Conservation (phyloP, 1,140 invertebrate species). For the Drosophila nigromelanica region DNA sequence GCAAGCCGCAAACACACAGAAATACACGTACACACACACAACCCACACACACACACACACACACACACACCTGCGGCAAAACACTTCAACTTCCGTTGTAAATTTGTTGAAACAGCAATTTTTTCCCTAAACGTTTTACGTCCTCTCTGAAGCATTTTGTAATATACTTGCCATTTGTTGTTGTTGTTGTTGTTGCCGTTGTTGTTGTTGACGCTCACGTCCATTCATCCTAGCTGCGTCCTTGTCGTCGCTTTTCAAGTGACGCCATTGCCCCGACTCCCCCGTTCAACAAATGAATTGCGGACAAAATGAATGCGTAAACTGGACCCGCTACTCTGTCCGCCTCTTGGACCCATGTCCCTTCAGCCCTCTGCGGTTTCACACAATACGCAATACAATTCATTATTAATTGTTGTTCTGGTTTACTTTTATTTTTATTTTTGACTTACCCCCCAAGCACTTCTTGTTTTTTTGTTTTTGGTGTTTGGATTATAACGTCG, state of each 20-base stretch:
- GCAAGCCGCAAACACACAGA: slow-evolving; percentile 14
- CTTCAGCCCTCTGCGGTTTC: slow-evolving; percentile 54
- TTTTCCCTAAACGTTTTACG: slow-evolving; percentile 73
- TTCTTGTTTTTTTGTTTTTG: slow-evolving; percentile 10
- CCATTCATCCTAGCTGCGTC: slow-evolving; percentile 60
- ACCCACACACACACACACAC: neutral
- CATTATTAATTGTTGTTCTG: slow-evolving; percentile 80
- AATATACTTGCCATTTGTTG: slow-evolving; percentile 77
- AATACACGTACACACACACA: neutral
- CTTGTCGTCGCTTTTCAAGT: slow-evolving; percentile 44
- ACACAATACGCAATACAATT: slow-evolving; percentile 80
- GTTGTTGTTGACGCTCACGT: slow-evolving; percentile 56
- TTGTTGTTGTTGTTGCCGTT: slow-evolving; percentile 30
- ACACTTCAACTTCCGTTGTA: slow-evolving; percentile 79
- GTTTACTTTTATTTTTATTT: slow-evolving; percentile 53
- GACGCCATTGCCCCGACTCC: slow-evolving; percentile 9
- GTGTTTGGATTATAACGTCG: neutral
- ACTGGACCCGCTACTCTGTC: slow-evolving; percentile 38
- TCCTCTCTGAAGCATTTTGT: slow-evolving; percentile 61
- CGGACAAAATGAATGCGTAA: slow-evolving; percentile 68
- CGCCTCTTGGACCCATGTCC: neutral
- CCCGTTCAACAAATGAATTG: slow-evolving; percentile 33
- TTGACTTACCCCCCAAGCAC: neutral
- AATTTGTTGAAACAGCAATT: slow-evolving; percentile 82
- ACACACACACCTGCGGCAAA: slow-evolving; percentile 30